Percentiles rank a stretch among this genome's conserved stretches.
Evolutionary conservation across 2,797 vertebrate genomes (phyloP).

Genomic region (Sorex maritimensis): DNA sequence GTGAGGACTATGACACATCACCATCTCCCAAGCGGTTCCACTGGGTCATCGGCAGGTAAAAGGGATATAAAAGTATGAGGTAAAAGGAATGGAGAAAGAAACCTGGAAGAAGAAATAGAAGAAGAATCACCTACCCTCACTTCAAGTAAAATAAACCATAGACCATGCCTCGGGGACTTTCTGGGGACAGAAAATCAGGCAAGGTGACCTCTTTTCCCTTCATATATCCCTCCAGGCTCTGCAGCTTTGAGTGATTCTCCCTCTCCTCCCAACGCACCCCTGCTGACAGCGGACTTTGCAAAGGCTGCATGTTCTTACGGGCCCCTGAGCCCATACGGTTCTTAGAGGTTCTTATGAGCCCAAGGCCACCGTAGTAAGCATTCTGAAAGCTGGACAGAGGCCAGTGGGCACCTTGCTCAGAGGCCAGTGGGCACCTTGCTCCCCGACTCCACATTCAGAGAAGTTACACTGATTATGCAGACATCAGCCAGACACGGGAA

Average conservation of each 20-base stretch:
- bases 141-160: background rate
- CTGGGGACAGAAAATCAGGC: accelerated
- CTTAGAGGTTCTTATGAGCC: background rate
- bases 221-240: background rate
- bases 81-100: background rate
- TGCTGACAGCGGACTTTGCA: background rate
- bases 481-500: background rate
- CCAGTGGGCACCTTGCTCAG: background rate
- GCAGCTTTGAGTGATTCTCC: background rate
- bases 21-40: background rate
- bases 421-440: too few relatives aligned
- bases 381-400: background rate
- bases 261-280: background rate
- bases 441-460: background rate
- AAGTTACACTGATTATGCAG: accelerated
- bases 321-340: background rate
- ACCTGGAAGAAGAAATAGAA: background rate
- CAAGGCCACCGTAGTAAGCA: background rate
- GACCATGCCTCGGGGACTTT: background rate
- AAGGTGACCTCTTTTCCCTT: background rate
- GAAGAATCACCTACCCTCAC: background rate
- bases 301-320: background rate
- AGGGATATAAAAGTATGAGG: background rate
- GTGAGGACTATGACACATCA: too few relatives aligned
- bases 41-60: too few relatives aligned